A percentile compares a stretch with the other conserved stretches of the same genome.
Conservation (phyloP, 2,113 vertebrate genomes). For the Colossoma macropomum region DNA sequence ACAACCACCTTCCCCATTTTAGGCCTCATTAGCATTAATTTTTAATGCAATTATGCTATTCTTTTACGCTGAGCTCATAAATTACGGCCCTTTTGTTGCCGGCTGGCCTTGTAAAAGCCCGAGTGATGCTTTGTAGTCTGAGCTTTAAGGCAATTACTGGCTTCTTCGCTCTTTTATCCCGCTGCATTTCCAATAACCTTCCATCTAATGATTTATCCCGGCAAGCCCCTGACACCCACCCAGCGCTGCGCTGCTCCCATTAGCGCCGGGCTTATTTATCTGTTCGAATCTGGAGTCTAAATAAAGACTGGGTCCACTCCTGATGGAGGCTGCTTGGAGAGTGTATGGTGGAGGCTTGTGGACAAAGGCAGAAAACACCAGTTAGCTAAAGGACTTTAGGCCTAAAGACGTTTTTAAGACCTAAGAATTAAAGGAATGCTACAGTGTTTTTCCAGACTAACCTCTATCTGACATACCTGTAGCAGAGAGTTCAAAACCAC, state of each 20-base stretch:
- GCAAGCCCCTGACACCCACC: slow-evolving; percentile 60
- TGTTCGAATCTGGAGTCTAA: slow-evolving; percentile 49
- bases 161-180: slow-evolving; percentile 88
- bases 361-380: background rate
- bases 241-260: slow-evolving; percentile 63
- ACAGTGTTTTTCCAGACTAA: too few relatives aligned
- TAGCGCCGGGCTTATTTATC: slow-evolving; percentile 55
- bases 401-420: too few relatives aligned
- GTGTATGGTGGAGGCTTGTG: slow-evolving; percentile 16
- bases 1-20: slow-evolving; percentile 99
- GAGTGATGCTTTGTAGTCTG: slow-evolving; percentile 99
- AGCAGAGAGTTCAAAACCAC: too few relatives aligned
- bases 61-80: slow-evolving; percentile 99
- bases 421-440: too few relatives aligned
- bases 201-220: slow-evolving; percentile 84
- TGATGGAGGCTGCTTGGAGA: slow-evolving; percentile 11
- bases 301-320: slow-evolving; percentile 50
- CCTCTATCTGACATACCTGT: too few relatives aligned
- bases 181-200: slow-evolving; percentile 91
- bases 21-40: slow-evolving; percentile 99
- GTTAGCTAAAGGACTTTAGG: too few relatives aligned
- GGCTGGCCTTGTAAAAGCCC: slow-evolving; percentile 99
- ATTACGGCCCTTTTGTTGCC: slow-evolving; percentile 99
- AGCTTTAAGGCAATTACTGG: slow-evolving; percentile 99
- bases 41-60: slow-evolving; percentile 99